Evolutionary conservation across 53 echinoderm and acorn worm genomes (phyloP), one percentile per base, ranked within the genome.

Genomic region (Mesocentrotus franciscanus): DNA sequence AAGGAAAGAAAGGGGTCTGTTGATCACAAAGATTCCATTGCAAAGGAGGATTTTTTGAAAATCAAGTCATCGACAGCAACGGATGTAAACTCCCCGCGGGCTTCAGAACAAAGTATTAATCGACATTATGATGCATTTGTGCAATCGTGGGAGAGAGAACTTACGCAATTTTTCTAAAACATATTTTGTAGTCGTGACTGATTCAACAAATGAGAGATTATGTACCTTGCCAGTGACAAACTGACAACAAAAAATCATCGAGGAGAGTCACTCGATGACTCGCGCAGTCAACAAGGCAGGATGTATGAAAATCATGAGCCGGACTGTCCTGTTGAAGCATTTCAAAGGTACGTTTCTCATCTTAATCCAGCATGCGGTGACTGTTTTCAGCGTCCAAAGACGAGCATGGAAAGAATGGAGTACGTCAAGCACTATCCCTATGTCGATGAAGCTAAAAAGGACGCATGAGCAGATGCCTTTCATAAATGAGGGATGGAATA

Each of bases 1-100:
- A 96, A 93, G 78, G 90, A 85, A 87, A 78, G 96, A 49, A 96
- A 96, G n/a, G 96, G 83, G 16, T 94, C 39, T 87, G 95, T 96
- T 58, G 39, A 70, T n/a, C 85, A 92, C 85, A 95, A 96, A 72
- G 92, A 92, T n/a, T 74, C 95, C 18, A 92, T 93, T 27, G 39
- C 95, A 60, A 14, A 60, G n/a, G 90, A 93, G 35, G 96, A 96
- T 55, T 90, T 95, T 94, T 39, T 60, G 33, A 96, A 90, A 93
- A 96, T 96, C 24, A 95, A 95, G 26, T 32, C 89, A 75, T 96
- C 93, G 33, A 33, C 96, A 70, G 96, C 62, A 56, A 61, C 64
- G 10, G 91, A 91, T 91, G 72, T 95, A 17, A 60, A 96, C 95
- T 58, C 96, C 96, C 17, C 55, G 61, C 29, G 95, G 96, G 16